These are phyloP conservation scores for Spea bombifrons DNA, from an alignment of 2,113 vertebrate species.

Conservation along the genomic window DNA sequence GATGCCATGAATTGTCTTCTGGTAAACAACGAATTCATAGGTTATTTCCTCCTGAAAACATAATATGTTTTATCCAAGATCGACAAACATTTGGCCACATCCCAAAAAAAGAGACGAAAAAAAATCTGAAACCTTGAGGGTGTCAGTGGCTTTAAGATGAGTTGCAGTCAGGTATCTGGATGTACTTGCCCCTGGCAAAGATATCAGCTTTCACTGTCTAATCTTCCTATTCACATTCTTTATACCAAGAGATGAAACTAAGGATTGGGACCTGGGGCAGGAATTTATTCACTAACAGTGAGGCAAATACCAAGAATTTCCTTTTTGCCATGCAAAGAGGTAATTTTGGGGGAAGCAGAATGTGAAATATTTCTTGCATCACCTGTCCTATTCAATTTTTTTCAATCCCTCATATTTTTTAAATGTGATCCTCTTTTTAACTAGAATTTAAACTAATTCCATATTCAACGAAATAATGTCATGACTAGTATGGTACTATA, in stretches of 20 bases:
- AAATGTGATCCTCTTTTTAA: too few relatives aligned
- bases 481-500: too few relatives aligned
- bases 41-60: background rate
- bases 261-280: background rate
- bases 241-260: background rate
- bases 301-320: background rate
- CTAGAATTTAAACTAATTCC: too few relatives aligned
- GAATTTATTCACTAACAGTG: background rate
- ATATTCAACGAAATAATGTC: too few relatives aligned
- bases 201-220: constrained; percentile 12
- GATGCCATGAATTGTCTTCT: background rate
- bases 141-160: background rate
- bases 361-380: too few relatives aligned
- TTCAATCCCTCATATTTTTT: too few relatives aligned
- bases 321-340: background rate
- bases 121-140: background rate
- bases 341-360: too few relatives aligned
- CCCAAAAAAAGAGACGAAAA: background rate
- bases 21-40: background rate
- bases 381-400: too few relatives aligned
- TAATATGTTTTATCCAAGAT: background rate
- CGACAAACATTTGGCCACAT: background rate
- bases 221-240: background rate
- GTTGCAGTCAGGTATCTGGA: constrained; percentile 1
- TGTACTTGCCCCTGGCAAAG: background rate